Evolutionary conservation across 2,113 vertebrate genomes (phyloP).

Genomic region (Montifringilla adamsi): DNA sequence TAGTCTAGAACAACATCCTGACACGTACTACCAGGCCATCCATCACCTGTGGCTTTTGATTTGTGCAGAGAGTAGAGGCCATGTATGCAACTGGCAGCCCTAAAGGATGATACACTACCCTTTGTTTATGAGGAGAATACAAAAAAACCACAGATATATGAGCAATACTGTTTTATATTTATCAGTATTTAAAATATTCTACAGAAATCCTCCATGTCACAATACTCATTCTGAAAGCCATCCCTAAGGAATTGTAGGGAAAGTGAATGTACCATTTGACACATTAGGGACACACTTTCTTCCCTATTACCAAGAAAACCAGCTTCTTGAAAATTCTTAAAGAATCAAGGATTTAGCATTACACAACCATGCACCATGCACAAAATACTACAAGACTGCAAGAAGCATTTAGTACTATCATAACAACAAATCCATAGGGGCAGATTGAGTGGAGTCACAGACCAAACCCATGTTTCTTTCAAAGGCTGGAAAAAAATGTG

Average conservation of each 20-base stretch:
- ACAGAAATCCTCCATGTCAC: background rate
- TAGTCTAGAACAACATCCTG: background rate
- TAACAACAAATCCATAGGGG: background rate
- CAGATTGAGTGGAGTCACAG: background rate
- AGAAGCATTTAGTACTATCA: background rate
- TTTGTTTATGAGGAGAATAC: background rate
- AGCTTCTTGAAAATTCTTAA: background rate
- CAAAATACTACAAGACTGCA: background rate
- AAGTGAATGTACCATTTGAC: background rate
- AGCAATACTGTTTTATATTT: background rate
- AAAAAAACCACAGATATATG: background rate
- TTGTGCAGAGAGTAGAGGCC: background rate
- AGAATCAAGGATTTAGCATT: background rate
- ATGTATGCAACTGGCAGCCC: accelerated
- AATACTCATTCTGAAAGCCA: background rate
- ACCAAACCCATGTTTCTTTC: background rate
- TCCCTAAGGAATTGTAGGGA: background rate
- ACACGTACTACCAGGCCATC: background rate
- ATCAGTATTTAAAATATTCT: background rate
- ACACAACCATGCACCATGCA: background rate
- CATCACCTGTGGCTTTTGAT: background rate
- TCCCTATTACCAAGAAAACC: background rate
- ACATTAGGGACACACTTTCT: background rate
- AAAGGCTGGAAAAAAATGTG: background rate
- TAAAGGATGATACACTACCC: background rate